phyloP scores from a whole-genome alignment of 2,888 invertebrate genomes.

The Rhodophaea formosa region DNA sequence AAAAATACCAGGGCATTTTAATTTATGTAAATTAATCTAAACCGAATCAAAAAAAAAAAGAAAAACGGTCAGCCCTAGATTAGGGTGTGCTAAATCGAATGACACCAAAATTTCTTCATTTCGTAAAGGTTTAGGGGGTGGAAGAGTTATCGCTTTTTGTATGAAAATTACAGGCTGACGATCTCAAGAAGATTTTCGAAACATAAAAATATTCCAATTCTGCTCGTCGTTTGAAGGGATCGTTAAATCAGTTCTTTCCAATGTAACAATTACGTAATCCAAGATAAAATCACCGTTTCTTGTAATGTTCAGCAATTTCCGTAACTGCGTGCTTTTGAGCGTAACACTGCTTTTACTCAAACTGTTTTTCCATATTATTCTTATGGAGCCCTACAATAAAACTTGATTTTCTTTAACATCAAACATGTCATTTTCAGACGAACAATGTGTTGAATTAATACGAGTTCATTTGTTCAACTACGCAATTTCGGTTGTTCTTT shows the following conservation, averaged over 20 bases:
- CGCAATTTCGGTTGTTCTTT: not conserved
- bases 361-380: conserved; percentile 2
- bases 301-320: conserved; percentile 23
- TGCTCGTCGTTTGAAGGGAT: conserved; percentile 10
- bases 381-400: not conserved
- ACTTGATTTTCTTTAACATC: not conserved
- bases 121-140: too few relatives aligned
- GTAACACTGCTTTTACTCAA: conserved; percentile 52
- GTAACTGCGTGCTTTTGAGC: conserved; percentile 51
- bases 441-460: not conserved
- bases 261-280: not conserved
- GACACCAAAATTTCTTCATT: too few relatives aligned
- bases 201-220: too few relatives aligned
- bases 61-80: too few relatives aligned
- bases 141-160: too few relatives aligned
- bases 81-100: too few relatives aligned
- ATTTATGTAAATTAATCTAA: too few relatives aligned
- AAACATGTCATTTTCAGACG: not conserved
- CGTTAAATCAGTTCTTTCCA: conserved; percentile 7
- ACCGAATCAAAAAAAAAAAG: too few relatives aligned
- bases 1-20: too few relatives aligned
- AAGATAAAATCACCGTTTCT: not conserved
- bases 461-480: not conserved
- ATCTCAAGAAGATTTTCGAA: too few relatives aligned
- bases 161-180: too few relatives aligned